phyloP scores from a whole-genome alignment of 2,113 vertebrate species.

The Heteronetta atricapilla region DNA sequence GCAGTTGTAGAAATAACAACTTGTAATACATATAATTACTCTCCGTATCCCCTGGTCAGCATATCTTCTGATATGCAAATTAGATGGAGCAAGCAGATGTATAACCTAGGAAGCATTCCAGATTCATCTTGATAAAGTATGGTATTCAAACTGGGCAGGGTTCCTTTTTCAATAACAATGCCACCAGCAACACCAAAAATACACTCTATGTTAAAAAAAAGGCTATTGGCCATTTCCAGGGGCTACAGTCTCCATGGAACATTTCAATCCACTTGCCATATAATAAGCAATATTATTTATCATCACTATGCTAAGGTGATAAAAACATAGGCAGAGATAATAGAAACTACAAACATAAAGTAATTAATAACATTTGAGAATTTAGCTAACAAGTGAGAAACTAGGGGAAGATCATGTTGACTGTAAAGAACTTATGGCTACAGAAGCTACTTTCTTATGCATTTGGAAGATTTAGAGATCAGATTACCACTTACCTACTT shows the following conservation, averaged over 20 bases:
- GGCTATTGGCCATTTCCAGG: conserved; percentile 49
- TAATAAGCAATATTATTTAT: not conserved
- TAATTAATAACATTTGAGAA: not conserved
- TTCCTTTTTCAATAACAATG: conserved; percentile 61
- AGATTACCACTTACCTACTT: not conserved
- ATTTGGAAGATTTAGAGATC: not conserved
- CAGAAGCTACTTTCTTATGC: not conserved
- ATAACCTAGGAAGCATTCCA: conserved; percentile 74
- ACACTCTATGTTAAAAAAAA: conserved; percentile 50
- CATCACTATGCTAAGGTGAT: not conserved
- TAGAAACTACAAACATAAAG: not conserved
- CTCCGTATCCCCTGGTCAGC: conserved; percentile 70
- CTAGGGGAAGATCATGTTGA: not conserved
- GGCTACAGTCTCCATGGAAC: conserved; percentile 10
- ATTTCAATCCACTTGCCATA: conserved; percentile 8
- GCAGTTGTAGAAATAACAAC: conserved; percentile 73
- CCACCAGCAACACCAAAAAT: conserved; percentile 37
- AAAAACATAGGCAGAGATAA: not conserved
- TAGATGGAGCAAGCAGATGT: conserved; percentile 69
- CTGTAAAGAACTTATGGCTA: not conserved
- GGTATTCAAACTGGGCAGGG: conserved; percentile 60
- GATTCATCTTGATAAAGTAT: conserved; percentile 73
- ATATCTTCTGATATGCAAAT: conserved; percentile 76
- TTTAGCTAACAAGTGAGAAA: not conserved
- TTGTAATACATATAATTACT: conserved; percentile 75